A percentile compares a stretch with the other conserved stretches of the same genome.
Conservation (phyloP, 1,140 invertebrate species). For the Carposina sasakii region DNA sequence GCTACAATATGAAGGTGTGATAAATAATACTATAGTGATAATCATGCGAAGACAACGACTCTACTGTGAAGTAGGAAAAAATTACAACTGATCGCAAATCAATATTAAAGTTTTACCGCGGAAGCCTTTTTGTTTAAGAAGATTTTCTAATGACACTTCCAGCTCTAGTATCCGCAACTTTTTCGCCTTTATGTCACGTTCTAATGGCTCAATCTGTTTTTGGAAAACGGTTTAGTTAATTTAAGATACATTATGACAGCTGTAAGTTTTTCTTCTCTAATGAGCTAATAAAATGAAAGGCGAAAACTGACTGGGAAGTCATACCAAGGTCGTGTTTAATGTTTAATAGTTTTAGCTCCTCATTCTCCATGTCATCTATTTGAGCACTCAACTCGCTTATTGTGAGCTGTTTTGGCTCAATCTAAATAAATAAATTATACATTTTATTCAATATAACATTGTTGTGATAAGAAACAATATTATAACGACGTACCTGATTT, state of each 20-base stretch:
- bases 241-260: conserved; percentile 35
- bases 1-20: no score
- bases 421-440: conserved; percentile 44
- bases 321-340: conserved; percentile 65
- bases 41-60: no score
- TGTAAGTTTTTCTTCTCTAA: conserved; percentile 52
- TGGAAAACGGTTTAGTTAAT: conserved; percentile 20
- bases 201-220: conserved; percentile 87
- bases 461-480: not conserved
- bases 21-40: no score
- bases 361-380: conserved; percentile 76
- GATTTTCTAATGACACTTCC: conserved; percentile 81
- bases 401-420: conserved; percentile 79
- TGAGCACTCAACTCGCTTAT: conserved; percentile 80
- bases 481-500: conserved; percentile 69
- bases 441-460: not conserved
- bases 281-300: not conserved
- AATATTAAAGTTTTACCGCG: conserved; percentile 61
- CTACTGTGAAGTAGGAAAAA: conserved; percentile 35
- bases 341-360: conserved; percentile 59
- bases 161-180: conserved; percentile 85
- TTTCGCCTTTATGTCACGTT: conserved; percentile 84
- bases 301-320: conserved; percentile 7
- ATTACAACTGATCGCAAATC: conserved; percentile 54
- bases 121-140: conserved; percentile 77